These are phyloP conservation scores for Antechinus flavipes DNA, from an alignment of 2,113 vertebrate species.

Conservation along the genomic window DNA sequence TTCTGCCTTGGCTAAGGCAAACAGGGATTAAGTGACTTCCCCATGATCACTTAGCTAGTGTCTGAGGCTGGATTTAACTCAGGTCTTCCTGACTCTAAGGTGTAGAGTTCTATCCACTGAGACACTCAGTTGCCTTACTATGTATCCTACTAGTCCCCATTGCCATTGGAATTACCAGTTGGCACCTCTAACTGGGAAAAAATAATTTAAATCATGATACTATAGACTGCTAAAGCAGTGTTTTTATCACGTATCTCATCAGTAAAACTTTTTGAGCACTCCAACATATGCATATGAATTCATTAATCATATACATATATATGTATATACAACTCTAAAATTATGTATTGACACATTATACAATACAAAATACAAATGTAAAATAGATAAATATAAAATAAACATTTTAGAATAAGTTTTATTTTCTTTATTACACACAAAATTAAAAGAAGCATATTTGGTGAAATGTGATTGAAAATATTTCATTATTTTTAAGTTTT, in stretches of 20 bases:
- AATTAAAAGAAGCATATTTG: background rate
- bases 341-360: background rate
- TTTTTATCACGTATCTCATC: background rate
- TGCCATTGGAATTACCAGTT: background rate
- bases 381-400: background rate
- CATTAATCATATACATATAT: background rate
- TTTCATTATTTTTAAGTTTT: background rate
- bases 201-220: background rate
- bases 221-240: background rate
- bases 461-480: background rate
- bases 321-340: background rate
- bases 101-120: background rate
- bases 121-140: background rate
- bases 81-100: background rate
- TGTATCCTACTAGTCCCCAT: background rate
- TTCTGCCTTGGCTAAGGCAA: background rate
- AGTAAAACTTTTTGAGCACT: background rate
- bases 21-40: background rate
- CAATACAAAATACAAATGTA: background rate
- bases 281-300: background rate
- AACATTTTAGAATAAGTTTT: background rate
- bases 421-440: background rate
- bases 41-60: background rate
- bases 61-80: background rate
- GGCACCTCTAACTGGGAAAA: background rate